A percentile compares a stretch with the other conserved stretches of the same genome.
Evolutionary conservation across 2,888 invertebrate genomes (phyloP).

Genomic region (Diloba caeruleocephala): DNA sequence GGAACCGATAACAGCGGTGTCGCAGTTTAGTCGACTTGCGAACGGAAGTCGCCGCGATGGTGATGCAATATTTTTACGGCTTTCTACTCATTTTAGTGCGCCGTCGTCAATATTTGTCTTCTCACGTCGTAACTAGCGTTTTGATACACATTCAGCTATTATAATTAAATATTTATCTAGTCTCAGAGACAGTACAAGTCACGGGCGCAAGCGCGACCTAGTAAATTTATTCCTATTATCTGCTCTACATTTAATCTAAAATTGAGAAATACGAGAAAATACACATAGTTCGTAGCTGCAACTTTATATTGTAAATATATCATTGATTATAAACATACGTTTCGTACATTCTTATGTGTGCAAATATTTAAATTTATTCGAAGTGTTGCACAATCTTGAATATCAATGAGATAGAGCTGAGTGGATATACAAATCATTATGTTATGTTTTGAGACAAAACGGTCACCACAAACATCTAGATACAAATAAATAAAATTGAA

Average conservation of each 20-base stretch:
- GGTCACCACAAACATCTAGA: too few species aligned
- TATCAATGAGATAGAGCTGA: conserved; percentile 45
- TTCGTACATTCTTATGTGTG: conserved; percentile 20
- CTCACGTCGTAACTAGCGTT: conserved; percentile 30
- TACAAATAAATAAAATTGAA: too few species aligned
- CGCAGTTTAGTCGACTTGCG: conserved; percentile 46
- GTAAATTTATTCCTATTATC: neutral
- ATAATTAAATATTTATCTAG: conserved; percentile 2
- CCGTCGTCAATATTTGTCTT: conserved; percentile 39
- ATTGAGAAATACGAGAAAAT: neutral
- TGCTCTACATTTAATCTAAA: neutral
- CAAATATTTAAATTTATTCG: conserved; percentile 31
- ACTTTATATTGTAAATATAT: neutral
- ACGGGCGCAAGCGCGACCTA: too few species aligned
- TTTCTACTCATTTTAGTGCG: conserved; percentile 43
- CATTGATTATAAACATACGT: conserved; percentile 1
- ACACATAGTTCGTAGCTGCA: neutral
- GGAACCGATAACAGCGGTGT: conserved; percentile 50
- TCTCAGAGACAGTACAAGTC: neutral
- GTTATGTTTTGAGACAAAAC: too few species aligned
- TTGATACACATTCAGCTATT: conserved; percentile 7
- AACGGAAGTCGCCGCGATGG: conserved; percentile 53
- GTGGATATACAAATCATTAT: too few species aligned
- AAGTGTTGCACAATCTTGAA: conserved; percentile 28
- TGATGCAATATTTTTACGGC: conserved; percentile 55